Evolutionary conservation across 1,140 invertebrate species (phyloP), one percentile per base, ranked within the genome.

Genomic region (Drosophila arizonae): DNA sequence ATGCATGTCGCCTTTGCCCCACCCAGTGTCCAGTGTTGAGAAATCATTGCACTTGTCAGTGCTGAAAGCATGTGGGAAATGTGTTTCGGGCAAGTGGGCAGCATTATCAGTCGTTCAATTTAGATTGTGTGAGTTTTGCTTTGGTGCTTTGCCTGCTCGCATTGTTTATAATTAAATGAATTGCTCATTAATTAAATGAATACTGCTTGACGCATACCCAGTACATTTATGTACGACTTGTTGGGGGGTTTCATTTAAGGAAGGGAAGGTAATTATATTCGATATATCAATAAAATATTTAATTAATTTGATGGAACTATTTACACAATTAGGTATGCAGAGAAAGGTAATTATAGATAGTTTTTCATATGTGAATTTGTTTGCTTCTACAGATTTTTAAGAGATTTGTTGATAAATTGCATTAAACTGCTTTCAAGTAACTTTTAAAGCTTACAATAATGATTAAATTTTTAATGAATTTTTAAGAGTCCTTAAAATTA

Each of bases 141-240:
- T 85, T 86, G 82, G 28, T 13, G 43, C 26, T 30, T 30, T 30
- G 28, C 28, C 28, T 43, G 48, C n/a, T 39, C 36, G 76, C 67
- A 78, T 86, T 86, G 82, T 87, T 88, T 87, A 79, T 88, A 81
- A 87, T 88, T 87, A 77, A 88, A 88, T 87, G 70, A 88, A 87
- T 88, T 84, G 65, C 79, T 88, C 84, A 87, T 87, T 87, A 82
- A 87, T 82, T 88, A 88, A 87, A 88, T 72, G 82, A 61, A 66
- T 64, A 74, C 57, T 51, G 48, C 45, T 26, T 58, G 48, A 60
- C 13, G 17, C 26, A 72, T 72, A 58, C 69, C 24, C 63, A 30
- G 28, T 39, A 52, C 11, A 46, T 58, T 45, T 17, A 43, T 2
- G 1, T 11, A 9, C n/a, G 36, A 1, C 6, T 24, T 8, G 28